phyloP scores from a whole-genome alignment of 2,797 vertebrate species.

The Paedocypris micromegethes region DNA sequence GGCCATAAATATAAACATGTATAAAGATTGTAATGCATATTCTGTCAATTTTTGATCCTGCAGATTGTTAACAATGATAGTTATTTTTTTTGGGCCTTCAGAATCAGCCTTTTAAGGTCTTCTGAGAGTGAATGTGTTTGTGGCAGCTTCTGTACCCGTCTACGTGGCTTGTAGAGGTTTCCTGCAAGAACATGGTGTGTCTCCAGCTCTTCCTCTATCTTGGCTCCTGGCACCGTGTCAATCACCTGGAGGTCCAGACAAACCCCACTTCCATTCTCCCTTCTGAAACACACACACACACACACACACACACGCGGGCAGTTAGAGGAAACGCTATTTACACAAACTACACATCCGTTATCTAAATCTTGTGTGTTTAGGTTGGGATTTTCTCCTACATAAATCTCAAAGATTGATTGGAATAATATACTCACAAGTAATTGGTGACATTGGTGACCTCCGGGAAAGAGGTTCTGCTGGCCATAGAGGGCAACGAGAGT shows the following conservation, averaged over 20 bases:
- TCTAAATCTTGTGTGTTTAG: too few species aligned
- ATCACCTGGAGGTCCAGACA: slow-evolving; percentile 95
- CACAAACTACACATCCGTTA: neutral
- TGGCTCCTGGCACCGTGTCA: slow-evolving; percentile 82
- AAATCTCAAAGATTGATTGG: too few species aligned
- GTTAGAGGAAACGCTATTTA: neutral
- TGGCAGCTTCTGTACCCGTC: slow-evolving; percentile 67
- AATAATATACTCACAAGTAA: slow-evolving; percentile 78
- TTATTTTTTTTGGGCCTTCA: neutral
- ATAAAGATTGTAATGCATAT: too few species aligned
- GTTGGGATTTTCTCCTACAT: too few species aligned
- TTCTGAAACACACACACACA: slow-evolving; percentile 57
- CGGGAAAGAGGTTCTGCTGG: slow-evolving; percentile 84
- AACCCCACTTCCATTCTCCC: slow-evolving; percentile 88
- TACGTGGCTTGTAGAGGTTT: slow-evolving; percentile 89
- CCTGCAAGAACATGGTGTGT: slow-evolving; percentile 88
- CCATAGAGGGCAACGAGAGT: slow-evolving; percentile 87
- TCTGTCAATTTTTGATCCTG: neutral
- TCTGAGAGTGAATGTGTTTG: slow-evolving; percentile 1
- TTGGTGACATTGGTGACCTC: slow-evolving; percentile 94
- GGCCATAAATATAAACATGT: too few species aligned
- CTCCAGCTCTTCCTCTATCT: slow-evolving; percentile 84
- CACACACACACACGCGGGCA: neutral
- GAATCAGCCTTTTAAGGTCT: neutral
- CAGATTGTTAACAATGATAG: neutral